Conservation (phyloP, 2,797 vertebrate genomes). For the Phoeniculus purpureus region DNA sequence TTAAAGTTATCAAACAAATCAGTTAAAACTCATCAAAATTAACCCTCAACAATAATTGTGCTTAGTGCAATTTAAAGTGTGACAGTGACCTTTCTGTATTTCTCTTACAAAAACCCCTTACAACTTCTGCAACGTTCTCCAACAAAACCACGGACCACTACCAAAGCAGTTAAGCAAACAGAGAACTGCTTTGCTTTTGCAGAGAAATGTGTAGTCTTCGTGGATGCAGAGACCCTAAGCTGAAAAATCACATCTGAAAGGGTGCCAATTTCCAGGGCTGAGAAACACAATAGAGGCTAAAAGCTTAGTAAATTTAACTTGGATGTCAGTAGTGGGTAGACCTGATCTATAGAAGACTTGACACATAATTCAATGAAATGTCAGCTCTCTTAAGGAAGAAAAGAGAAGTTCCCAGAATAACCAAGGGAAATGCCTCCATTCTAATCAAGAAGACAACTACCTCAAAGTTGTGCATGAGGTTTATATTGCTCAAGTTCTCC, state of each 20-base stretch:
- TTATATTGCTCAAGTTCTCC: background rate
- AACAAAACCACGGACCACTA: background rate
- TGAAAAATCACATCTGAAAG: background rate
- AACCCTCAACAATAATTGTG: background rate
- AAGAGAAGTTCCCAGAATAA: background rate
- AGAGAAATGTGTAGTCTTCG: background rate
- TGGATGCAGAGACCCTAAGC: background rate
- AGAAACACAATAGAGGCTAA: background rate
- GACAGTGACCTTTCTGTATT: background rate
- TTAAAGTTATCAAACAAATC: background rate
- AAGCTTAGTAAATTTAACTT: background rate
- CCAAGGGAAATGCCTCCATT: background rate
- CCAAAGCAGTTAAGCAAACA: background rate
- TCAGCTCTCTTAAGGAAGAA: background rate
- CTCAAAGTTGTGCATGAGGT: background rate
- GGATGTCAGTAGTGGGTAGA: background rate
- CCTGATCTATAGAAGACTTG: background rate
- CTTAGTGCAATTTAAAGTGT: background rate
- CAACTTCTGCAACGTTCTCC: background rate
- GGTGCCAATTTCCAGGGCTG: background rate
- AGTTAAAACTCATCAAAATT: background rate
- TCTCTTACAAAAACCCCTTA: background rate
- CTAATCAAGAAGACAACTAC: background rate
- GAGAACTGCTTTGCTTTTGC: background rate
- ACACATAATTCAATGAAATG: background rate